A percentile compares a stretch with the other conserved stretches of the same genome.
These are phyloP conservation scores for Irena cyanogastra DNA, from an alignment of 2,113 vertebrate genomes.

Conservation along the genomic window DNA sequence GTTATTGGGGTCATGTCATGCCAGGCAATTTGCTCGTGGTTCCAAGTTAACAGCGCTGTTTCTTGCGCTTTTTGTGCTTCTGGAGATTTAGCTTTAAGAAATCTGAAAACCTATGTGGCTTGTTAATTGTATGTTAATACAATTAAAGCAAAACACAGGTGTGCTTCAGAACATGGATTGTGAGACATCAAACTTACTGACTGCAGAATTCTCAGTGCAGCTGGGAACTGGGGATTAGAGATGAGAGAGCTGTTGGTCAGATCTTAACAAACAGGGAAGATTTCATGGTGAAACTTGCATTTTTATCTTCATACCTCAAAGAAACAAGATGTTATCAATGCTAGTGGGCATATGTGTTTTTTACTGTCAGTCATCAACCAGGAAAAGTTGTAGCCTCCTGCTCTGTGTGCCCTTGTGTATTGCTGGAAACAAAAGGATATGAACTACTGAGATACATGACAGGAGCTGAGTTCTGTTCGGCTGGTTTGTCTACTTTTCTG, in stretches of 20 bases:
- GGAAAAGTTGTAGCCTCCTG: background rate
- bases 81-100: background rate
- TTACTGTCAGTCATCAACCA: background rate
- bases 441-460: background rate
- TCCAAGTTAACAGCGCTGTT: background rate
- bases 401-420: background rate
- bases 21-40: background rate
- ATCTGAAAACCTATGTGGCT: background rate
- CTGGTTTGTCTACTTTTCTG: background rate
- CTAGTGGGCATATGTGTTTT: background rate
- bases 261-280: background rate
- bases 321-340: background rate
- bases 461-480: background rate
- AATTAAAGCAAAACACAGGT: background rate
- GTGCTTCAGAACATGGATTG: background rate
- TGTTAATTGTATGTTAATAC: background rate
- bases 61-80: background rate
- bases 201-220: background rate
- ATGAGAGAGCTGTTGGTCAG: background rate
- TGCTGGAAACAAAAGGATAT: background rate
- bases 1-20: fast-evolving
- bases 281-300: background rate
- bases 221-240: background rate
- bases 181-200: background rate
- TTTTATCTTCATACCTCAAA: background rate